Evolutionary conservation across 2,113 vertebrate genomes (phyloP).

Genomic region (Accipiter virgatus): DNA sequence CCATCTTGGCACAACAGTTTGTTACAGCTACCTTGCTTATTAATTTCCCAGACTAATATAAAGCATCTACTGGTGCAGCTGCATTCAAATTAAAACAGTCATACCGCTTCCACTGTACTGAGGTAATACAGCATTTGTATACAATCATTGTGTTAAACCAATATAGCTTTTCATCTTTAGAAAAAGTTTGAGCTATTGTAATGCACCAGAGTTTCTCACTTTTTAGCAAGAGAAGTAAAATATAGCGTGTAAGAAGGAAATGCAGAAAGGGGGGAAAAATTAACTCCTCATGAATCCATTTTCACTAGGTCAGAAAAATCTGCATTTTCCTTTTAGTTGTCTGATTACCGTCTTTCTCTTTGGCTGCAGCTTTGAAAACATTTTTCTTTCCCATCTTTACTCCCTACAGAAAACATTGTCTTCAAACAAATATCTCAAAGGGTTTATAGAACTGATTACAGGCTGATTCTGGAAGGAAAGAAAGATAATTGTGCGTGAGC

Average conservation of each 20-base stretch:
- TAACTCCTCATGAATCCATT: background rate
- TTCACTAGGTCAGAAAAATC: background rate
- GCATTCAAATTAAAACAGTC: background rate
- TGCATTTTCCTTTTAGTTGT: background rate
- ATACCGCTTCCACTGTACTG: background rate
- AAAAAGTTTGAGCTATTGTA: background rate
- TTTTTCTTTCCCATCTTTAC: slow-evolving; percentile 8
- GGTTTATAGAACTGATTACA: slow-evolving; percentile 28
- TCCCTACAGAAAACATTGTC: slow-evolving; percentile 11
- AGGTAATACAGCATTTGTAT: background rate
- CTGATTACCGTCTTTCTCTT: slow-evolving; percentile 18
- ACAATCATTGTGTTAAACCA: background rate
- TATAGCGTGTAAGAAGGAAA: background rate
- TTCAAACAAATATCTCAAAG: slow-evolving; percentile 45
- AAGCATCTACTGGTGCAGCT: background rate
- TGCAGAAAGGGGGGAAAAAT: background rate
- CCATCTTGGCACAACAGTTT: background rate
- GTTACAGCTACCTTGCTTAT: background rate
- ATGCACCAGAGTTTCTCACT: background rate
- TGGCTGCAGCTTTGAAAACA: slow-evolving; percentile 16
- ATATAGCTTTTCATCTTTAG: background rate
- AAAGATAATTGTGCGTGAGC: background rate
- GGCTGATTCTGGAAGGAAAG: slow-evolving; percentile 1
- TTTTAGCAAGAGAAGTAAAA: background rate
- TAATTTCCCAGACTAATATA: background rate